Evolutionary conservation across 1,140 invertebrate species (phyloP), one percentile per base, ranked within the genome.

Genomic region (Penaeus vannamei): DNA sequence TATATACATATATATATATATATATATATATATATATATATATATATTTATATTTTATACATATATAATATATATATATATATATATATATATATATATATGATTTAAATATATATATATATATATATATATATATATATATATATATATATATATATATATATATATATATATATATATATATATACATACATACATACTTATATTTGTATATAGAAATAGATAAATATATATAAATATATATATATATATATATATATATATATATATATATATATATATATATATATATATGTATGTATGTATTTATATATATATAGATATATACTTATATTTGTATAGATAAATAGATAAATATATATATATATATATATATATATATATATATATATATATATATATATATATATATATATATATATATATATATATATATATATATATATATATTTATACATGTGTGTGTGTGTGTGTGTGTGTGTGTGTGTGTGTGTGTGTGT

Each of bases 361-460:
- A 29, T 80, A 62, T 66, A 62, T 19, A 53, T 3, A 62, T 29
- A 36, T 29, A 61, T 61, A 36, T 64, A 46, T 14, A 29, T 32
- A 36, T 61, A 61, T 84, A 61, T 84, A 36, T 14, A 79, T 36
- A 32, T 17, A 36, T 79, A 79, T 36, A 32, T 79, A 46, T 46
- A 79, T 46, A 46, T 79, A 46, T 79, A 36, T 79, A 79, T 32
- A 36, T 79, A 36, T 79, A 36, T 79, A 36, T 79, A 36, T 79
- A 46, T 79, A 12, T 42, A 14, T 79, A 14, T 46, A 42, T 79
- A 14, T 36, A 12, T 36, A 42, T 32, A 36, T 46, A 36, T 79
- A 14, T 46, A 79, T 79, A 36, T 79, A 29, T 77, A 29, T 77
- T 23, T 77, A 29, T 77, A 4, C 12, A 77, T 77, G 12, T 77